Percentiles rank a stretch among this genome's conserved stretches.
Evolutionary conservation across 2,888 invertebrate genomes (phyloP).

Genomic region (Pristionchus entomophagus): DNA sequence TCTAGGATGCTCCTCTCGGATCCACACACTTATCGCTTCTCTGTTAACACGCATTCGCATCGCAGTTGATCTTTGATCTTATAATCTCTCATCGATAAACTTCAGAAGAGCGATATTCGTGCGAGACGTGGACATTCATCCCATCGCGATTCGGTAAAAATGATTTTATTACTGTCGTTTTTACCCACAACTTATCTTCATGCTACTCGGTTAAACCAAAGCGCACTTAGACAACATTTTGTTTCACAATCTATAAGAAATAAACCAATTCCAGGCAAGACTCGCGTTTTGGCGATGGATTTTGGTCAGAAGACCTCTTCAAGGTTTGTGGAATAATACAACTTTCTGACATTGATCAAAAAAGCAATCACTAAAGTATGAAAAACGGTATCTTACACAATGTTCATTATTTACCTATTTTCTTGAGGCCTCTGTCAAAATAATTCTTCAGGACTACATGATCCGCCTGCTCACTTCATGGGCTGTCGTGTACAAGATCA

Average conservation of each 20-base stretch:
- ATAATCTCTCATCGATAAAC: not conserved
- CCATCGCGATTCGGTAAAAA: constrained; percentile 32
- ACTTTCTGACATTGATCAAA: too few relatives aligned
- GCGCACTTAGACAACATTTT: not conserved
- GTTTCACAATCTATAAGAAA: not conserved
- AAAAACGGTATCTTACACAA: too few relatives aligned
- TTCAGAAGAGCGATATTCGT: constrained; percentile 36
- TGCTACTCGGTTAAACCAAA: not conserved
- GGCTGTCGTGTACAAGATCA: constrained; percentile 40
- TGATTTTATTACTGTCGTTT: not conserved
- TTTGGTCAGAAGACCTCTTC: constrained; percentile 47
- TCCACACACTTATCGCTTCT: too few relatives aligned
- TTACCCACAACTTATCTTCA: not conserved
- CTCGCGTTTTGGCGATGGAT: constrained; percentile 41
- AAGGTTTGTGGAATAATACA: not conserved
- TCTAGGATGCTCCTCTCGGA: too few relatives aligned
- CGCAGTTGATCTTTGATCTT: not conserved
- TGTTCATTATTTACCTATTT: not conserved
- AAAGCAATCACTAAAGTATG: too few relatives aligned
- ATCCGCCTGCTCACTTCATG: constrained; percentile 37
- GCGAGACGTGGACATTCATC: constrained; percentile 43
- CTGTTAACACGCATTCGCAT: too few relatives aligned
- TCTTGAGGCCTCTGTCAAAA: not conserved
- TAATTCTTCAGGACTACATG: constrained; percentile 35
- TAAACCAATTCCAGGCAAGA: constrained; percentile 25